Conservation (phyloP, 2,797 vertebrate genomes). For the Anniella stebbinsi region DNA sequence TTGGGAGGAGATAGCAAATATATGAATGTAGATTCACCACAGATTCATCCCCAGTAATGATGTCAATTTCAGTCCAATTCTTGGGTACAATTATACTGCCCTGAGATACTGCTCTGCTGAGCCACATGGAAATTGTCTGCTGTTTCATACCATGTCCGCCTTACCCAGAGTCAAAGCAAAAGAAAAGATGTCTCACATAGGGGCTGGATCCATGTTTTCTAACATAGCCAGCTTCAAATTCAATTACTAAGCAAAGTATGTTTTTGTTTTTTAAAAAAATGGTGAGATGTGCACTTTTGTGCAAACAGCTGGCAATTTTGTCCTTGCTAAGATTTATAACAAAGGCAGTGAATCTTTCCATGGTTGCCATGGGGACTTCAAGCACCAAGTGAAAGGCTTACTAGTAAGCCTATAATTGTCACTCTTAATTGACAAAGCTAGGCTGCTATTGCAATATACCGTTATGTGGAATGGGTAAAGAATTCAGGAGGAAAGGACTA, state of each 20-base stretch:
- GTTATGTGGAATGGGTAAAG: background rate
- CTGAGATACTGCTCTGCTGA: no score
- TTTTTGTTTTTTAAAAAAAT: background rate
- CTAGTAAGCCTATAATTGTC: slow-evolving; percentile 64
- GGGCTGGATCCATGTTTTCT: slow-evolving; percentile 41
- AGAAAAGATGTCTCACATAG: slow-evolving; percentile 16
- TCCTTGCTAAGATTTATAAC: slow-evolving; percentile 67
- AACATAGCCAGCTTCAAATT: slow-evolving; percentile 17
- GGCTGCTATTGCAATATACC: slow-evolving; percentile 55
- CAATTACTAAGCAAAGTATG: slow-evolving; percentile 39
- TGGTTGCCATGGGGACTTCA: slow-evolving; percentile 80
- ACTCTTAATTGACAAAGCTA: slow-evolving; percentile 63
- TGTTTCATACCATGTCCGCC: background rate
- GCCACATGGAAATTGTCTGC: slow-evolving; percentile 48
- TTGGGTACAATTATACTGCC: slow-evolving; percentile 46
- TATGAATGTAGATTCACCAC: background rate
- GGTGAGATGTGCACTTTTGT: slow-evolving; percentile 62
- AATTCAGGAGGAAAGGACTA: background rate
- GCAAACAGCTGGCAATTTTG: slow-evolving; percentile 58
- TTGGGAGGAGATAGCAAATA: background rate
- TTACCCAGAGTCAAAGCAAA: slow-evolving; percentile 1
- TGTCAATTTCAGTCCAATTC: slow-evolving; percentile 39
- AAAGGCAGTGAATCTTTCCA: slow-evolving; percentile 55
- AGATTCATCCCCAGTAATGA: slow-evolving; percentile 48
- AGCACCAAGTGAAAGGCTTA: slow-evolving; percentile 55